These are phyloP conservation scores for Patella depressa DNA, from an alignment of 2,888 invertebrate species.

Conservation along the genomic window DNA sequence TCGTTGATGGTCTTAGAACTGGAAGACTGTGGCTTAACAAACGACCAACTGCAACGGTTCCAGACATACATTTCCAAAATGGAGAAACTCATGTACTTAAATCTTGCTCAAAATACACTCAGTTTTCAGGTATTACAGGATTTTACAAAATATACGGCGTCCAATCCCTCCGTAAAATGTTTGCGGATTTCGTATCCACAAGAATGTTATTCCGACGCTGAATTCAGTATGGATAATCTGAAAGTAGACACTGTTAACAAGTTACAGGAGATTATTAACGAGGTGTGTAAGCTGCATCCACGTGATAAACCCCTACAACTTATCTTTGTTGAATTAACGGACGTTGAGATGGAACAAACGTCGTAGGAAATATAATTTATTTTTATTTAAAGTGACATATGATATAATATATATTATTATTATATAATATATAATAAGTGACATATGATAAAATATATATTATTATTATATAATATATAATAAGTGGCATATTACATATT, in stretches of 20 bases:
- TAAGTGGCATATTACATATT: too few relatives aligned
- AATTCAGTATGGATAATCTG: slow-evolving; percentile 19
- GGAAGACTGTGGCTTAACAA: slow-evolving; percentile 54
- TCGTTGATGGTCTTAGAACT: slow-evolving; percentile 57
- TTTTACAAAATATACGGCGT: slow-evolving; percentile 37
- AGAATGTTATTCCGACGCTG: slow-evolving; percentile 39
- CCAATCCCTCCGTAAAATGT: slow-evolving; percentile 36
- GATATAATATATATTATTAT: too few relatives aligned
- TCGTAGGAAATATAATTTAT: too few relatives aligned
- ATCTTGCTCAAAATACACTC: slow-evolving; percentile 51
- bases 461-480: too few relatives aligned
- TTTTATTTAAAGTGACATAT: too few relatives aligned
- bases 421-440: too few relatives aligned
- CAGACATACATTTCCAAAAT: slow-evolving; percentile 40
- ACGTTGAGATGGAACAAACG: not conserved
- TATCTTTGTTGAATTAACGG: not conserved
- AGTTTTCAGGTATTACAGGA: slow-evolving; percentile 28
- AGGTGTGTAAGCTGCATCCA: not conserved
- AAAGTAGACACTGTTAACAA: not conserved
- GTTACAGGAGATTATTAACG: slow-evolving; percentile 4
- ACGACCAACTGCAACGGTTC: slow-evolving; percentile 40
- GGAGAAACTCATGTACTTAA: slow-evolving; percentile 51
- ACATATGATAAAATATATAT: too few relatives aligned
- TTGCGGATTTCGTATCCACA: slow-evolving; percentile 39
- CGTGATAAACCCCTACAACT: slow-evolving; percentile 8